These are phyloP conservation scores for Lamellibrachia satsuma DNA, from an alignment of 2,888 invertebrate species.

Conservation along the genomic window DNA sequence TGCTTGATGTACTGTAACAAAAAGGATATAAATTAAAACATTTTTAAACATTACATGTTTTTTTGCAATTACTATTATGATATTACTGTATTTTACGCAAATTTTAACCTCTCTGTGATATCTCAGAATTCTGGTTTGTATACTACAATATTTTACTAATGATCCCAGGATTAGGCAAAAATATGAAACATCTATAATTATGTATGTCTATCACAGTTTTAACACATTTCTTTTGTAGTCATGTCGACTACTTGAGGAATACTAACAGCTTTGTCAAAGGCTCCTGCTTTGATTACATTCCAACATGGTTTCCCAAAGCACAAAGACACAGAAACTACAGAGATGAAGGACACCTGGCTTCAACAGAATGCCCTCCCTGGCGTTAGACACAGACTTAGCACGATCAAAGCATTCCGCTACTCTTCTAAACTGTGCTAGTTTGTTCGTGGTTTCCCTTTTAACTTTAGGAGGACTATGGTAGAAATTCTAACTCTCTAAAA, in stretches of 20 bases:
- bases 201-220: neutral
- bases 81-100: neutral
- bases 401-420: neutral
- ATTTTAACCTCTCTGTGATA: neutral
- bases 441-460: neutral
- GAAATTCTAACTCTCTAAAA: neutral
- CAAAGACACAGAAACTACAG: neutral
- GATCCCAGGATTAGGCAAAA: neutral
- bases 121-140: neutral
- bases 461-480: neutral
- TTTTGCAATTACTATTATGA: neutral
- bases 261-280: neutral
- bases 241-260: neutral
- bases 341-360: neutral
- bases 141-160: neutral
- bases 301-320: neutral
- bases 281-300: neutral
- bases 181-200: neutral
- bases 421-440: neutral
- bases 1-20: conserved; percentile 58
- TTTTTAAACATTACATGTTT: neutral
- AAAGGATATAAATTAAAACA: conserved; percentile 22
- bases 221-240: neutral
- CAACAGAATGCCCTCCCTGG: neutral
- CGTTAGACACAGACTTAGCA: neutral